Conservation (phyloP, 1,140 invertebrate species). For the Dreissena polymorpha region DNA sequence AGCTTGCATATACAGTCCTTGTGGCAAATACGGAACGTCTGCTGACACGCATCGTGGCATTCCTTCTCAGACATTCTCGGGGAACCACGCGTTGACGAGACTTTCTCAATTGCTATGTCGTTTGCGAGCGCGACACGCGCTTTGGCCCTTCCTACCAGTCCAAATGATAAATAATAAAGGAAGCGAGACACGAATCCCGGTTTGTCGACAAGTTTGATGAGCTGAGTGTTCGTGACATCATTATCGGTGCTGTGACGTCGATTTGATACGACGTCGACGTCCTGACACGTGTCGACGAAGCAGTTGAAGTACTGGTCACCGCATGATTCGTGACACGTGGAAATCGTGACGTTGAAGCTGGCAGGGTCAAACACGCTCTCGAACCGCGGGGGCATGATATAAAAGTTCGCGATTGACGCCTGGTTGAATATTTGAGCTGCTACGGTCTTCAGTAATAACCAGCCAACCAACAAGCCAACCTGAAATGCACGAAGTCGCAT, state of each 20-base stretch:
- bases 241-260: background rate
- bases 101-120: background rate
- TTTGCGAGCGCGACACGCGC: background rate
- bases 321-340: background rate
- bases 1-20: background rate
- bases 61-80: no score
- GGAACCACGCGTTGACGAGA: background rate
- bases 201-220: background rate
- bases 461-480: background rate
- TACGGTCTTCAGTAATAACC: background rate
- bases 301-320: background rate
- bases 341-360: background rate
- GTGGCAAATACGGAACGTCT: background rate
- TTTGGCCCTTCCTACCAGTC: background rate
- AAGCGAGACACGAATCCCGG: background rate
- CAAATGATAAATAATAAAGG: background rate
- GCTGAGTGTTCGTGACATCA: background rate
- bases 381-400: background rate
- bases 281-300: background rate
- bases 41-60: background rate
- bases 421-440: background rate
- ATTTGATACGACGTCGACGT: background rate
- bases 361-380: background rate
- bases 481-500: background rate
- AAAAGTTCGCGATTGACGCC: background rate